Base-by-base conservation (phyloP, 2,113 vertebrate genomes). In the Epinephelus cyanopodus region DNA sequence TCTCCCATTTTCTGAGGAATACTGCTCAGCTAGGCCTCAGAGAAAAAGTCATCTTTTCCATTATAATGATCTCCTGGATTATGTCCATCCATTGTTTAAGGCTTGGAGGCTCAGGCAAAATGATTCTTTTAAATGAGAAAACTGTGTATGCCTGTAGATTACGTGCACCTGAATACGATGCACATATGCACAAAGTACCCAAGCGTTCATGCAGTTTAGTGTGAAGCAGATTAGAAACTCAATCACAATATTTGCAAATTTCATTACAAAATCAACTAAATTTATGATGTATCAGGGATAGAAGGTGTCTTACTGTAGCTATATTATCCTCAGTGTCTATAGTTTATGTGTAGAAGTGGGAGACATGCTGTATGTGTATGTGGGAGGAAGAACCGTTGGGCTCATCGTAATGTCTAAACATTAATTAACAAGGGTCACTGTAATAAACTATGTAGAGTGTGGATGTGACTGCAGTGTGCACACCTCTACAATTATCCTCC, bases 331-430 rank as follows among this genome's bases (percentile, higher is more conserved):
- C 2, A 69, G 25, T 50, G 45, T 65, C 12, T 58, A 33, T n/a
- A 12, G n/a, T 42, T 39, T 63, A 25, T 39, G 8, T 27, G 15
- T 70, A 29, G 58, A 42, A 58, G 60, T 33, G 12, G 27, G 47
- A 33, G 42, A 18, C 0, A 1, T 50, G 25, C 5, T 18, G 45
- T 14, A 2, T 25, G 18, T 58, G 42, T 63, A 53, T 65, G 60
- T 70, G 29, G 71, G 70, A 79, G 37, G 45, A 45, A n/a, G 17
- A 52, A 52, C 54, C 25, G 82, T 27, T 37, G 64, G 39, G 23
- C 27, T 72, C 61, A 85, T 53, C 21, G 65, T 19, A n/a, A 73
- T 53, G 42, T 68, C 37, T 66, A 70, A 70, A 77, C 56, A 64
- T 48, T 57, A 33, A 81, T 77, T 73, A 73, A 33, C 25, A 27